Evolutionary conservation across 2,113 vertebrate genomes (phyloP), one percentile per base, ranked within the genome.

Genomic region (Dasyurus viverrinus): DNA sequence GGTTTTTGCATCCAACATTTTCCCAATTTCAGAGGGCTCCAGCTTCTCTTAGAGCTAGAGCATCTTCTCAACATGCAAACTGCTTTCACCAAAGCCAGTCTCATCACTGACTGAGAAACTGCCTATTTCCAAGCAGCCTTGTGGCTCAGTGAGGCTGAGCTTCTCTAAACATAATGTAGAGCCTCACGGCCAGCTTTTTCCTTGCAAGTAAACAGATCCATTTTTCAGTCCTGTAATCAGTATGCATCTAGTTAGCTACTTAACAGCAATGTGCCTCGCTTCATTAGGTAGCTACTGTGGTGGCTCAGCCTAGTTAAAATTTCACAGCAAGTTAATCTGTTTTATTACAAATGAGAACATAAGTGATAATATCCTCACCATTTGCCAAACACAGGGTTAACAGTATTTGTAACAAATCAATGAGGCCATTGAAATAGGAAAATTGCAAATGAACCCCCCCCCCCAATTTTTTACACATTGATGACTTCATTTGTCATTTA

Each of bases 231-330:
- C 94, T 96, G 96, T 98, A 98, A 99, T 99, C 98, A 98, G 98
- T 97, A 97, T 98, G 98, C 98, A 98, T 98, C 98, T 98, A 98
- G 98, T 98, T 98, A 98, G 98, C 98, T 98, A 98, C 98, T 99
- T 98, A 98, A 98, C 98, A 98, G 97, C 98, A 98, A 98, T 99
- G 98, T 97, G 98, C 95, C 98, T 97, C 95, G 98, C 96, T 98
- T 98, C 99, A 99, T 99, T 99, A 99, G 98, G 98, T 98, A 98
- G 97, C 98, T 99, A 99, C 98, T 98, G 98, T 98, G 98, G 98
- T 99, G 98, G 98, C 98, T 98, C 98, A 98, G 98, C 96, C 98
- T 98, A 98, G 98, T 98, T 99, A 98, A 98, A 98, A 98, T 98
- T 98, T 99, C 98, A 98, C 98, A 98, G 98, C 98, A 97, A 98